Conservation (phyloP, 2,113 vertebrate species). For the Sceloporus tristichus region DNA sequence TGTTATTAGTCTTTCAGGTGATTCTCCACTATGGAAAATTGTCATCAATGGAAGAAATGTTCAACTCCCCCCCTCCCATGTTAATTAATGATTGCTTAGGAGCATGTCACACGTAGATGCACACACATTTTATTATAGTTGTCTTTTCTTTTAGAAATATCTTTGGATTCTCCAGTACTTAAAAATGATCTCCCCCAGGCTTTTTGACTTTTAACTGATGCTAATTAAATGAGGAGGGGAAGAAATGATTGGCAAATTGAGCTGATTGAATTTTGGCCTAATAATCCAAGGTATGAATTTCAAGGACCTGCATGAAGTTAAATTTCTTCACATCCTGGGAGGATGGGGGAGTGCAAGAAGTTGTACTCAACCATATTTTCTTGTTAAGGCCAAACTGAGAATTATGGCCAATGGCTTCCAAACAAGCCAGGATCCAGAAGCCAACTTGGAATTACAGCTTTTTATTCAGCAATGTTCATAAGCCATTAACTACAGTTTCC, state of each 20-base stretch:
- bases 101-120: constrained; percentile 44
- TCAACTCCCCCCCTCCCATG: constrained; percentile 8
- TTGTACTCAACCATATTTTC: background rate
- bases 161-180: constrained; percentile 61
- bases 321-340: background rate
- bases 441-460: background rate
- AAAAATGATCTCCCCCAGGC: constrained; percentile 66
- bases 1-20: background rate
- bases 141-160: constrained; percentile 63
- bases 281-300: background rate
- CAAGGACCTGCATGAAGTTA: background rate
- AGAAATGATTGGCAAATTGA: constrained; percentile 30
- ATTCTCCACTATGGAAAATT: background rate
- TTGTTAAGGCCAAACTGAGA: background rate
- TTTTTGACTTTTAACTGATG: constrained; percentile 59
- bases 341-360: background rate
- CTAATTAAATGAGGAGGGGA: constrained; percentile 55
- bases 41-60: constrained; percentile 45
- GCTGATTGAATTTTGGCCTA: background rate
- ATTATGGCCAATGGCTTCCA: background rate
- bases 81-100: constrained; percentile 68
- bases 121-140: constrained; percentile 56
- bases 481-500: background rate
- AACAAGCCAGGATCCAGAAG: background rate
- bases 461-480: background rate